phyloP scores from a whole-genome alignment of 2,888 invertebrate genomes.

The Allophyes oxyacanthae region DNA sequence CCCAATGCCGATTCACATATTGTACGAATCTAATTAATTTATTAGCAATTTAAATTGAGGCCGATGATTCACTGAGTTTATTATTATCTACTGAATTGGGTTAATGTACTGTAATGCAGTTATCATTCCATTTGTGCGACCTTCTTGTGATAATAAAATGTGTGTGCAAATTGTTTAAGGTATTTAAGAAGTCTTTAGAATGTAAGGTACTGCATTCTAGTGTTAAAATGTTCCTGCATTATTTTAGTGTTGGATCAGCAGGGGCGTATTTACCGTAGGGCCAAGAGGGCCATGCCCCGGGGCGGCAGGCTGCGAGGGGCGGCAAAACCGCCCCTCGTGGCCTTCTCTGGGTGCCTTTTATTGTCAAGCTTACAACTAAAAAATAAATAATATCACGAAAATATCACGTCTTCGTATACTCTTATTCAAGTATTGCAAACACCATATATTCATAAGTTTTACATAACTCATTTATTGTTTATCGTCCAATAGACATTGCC shows the following conservation, averaged over 20 bases:
- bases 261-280: too few relatives aligned
- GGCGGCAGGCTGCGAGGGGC: too few relatives aligned
- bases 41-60: conserved; percentile 51
- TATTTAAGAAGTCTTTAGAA: neutral
- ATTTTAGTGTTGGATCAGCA: too few relatives aligned
- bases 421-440: neutral
- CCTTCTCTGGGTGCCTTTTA: too few relatives aligned
- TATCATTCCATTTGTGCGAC: conserved; percentile 35
- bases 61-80: conserved; percentile 32
- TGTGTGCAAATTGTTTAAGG: conserved; percentile 15
- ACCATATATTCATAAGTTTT: conserved; percentile 1
- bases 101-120: conserved; percentile 45
- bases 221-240: too few relatives aligned
- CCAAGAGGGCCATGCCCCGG: too few relatives aligned
- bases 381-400: too few relatives aligned
- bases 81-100: conserved; percentile 40
- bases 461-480: conserved; percentile 12
- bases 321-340: too few relatives aligned
- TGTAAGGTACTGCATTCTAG: too few relatives aligned
- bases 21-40: conserved; percentile 47
- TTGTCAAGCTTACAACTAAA: too few relatives aligned
- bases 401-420: neutral
- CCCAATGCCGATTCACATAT: conserved; percentile 62
- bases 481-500: conserved; percentile 14
- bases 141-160: conserved; percentile 30